phyloP scores from a whole-genome alignment of 2,888 invertebrate species.

The Stenotaenia linearis region DNA sequence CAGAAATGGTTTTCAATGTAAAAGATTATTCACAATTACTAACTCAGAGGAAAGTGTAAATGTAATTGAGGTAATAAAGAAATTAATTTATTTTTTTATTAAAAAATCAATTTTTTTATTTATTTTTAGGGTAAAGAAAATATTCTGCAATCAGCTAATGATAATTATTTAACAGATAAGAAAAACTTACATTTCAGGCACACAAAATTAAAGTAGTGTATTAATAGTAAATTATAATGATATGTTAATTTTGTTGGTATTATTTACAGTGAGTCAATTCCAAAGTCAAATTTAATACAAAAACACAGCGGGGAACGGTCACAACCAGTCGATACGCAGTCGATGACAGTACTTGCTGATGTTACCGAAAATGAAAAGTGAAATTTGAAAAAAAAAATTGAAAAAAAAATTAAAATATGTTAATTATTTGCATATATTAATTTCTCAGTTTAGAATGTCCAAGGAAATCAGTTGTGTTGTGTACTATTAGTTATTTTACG shows the following conservation, averaged over 20 bases:
- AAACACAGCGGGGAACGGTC: too few species aligned
- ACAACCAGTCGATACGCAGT: not conserved
- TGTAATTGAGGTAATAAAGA: not conserved
- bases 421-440: too few species aligned
- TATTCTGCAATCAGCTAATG: not conserved
- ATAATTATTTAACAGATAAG: not conserved
- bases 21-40: not conserved
- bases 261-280: too few species aligned
- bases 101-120: not conserved
- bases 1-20: not conserved
- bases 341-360: constrained; percentile 31
- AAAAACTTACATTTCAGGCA: not conserved
- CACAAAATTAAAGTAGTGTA: not conserved
- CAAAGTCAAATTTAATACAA: too few species aligned
- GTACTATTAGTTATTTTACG: not conserved
- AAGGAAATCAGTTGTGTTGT: not conserved
- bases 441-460: not conserved
- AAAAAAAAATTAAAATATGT: too few species aligned
- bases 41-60: not conserved
- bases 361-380: not conserved
- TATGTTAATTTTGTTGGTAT: too few species aligned
- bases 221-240: too few species aligned
- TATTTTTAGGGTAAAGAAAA: not conserved
- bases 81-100: too few species aligned
- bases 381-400: not conserved